These are phyloP conservation scores for Alethe diademata DNA, from an alignment of 2,113 vertebrate species.

Conservation along the genomic window DNA sequence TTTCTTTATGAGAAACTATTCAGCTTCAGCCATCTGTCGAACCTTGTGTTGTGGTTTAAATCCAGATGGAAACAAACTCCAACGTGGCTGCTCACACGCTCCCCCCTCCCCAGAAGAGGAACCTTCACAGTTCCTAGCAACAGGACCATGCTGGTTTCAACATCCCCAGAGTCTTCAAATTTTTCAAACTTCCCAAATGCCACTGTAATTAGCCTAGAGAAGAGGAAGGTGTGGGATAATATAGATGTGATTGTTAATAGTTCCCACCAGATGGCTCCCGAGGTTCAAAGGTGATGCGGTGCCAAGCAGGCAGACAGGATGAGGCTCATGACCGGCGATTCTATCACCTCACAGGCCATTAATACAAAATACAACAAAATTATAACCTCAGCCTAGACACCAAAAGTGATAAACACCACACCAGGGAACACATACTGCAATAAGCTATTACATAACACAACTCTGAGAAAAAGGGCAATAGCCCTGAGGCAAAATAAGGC, in stretches of 20 bases:
- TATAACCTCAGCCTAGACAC: neutral
- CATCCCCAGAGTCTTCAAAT: neutral
- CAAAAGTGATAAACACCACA: neutral
- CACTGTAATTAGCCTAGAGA: neutral
- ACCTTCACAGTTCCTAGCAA: neutral
- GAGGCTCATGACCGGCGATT: neutral
- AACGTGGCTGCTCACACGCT: accelerated
- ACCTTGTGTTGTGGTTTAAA: neutral
- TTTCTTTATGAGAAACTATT: neutral
- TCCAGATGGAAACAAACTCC: neutral
- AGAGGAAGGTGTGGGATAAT: neutral
- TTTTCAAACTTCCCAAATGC: neutral
- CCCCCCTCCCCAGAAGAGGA: accelerated
- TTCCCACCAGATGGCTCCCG: neutral
- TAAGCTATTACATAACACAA: neutral
- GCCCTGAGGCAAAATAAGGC: neutral
- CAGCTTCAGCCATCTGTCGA: neutral
- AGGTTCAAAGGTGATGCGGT: neutral
- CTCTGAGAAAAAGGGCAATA: neutral
- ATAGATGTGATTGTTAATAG: neutral
- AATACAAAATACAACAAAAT: neutral
- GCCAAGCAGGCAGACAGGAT: neutral
- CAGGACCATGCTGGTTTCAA: neutral
- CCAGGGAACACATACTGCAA: neutral
- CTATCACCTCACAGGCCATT: neutral